These are phyloP conservation scores for Drosophila pseudotalamancana DNA, from an alignment of 2,888 invertebrate species.

Conservation along the genomic window DNA sequence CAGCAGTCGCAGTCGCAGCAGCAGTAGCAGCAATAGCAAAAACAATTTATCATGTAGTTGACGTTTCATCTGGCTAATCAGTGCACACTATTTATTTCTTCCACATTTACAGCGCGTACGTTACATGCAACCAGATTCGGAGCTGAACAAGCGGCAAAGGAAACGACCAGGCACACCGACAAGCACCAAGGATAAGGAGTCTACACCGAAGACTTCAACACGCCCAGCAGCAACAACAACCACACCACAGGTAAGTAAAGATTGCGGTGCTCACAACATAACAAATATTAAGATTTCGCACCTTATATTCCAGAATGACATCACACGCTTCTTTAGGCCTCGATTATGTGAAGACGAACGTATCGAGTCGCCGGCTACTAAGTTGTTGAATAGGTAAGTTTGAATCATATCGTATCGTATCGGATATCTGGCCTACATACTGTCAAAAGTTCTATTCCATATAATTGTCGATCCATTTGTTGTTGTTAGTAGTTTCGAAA, in stretches of 20 bases:
- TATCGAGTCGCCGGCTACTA: conserved; percentile 76
- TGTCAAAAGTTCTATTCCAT: too few species aligned
- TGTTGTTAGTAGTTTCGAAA: background rate
- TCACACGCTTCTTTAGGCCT: conserved; percentile 73
- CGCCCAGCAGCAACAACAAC: conserved; percentile 40
- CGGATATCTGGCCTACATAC: too few species aligned
- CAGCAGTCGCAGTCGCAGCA: conserved; percentile 17
- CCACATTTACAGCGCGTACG: conserved; percentile 81
- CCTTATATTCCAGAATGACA: conserved; percentile 72
- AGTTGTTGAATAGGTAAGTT: conserved; percentile 70
- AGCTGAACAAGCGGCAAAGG: conserved; percentile 72
- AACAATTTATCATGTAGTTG: conserved; percentile 30
- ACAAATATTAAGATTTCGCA: background rate
- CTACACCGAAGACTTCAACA: conserved; percentile 23
- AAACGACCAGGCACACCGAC: conserved; percentile 64
- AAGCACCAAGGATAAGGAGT: conserved; percentile 35
- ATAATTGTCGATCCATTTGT: background rate
- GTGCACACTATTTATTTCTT: conserved; percentile 1
- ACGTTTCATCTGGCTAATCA: conserved; percentile 19
- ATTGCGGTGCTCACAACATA: background rate
- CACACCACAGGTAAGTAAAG: conserved; percentile 60
- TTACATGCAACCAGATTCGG: conserved; percentile 82
- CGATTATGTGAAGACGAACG: conserved; percentile 3
- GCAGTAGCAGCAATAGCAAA: conserved; percentile 26
- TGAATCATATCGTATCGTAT: background rate